Conservation (phyloP, 2,888 invertebrate species). For the Morpho helenor region DNA sequence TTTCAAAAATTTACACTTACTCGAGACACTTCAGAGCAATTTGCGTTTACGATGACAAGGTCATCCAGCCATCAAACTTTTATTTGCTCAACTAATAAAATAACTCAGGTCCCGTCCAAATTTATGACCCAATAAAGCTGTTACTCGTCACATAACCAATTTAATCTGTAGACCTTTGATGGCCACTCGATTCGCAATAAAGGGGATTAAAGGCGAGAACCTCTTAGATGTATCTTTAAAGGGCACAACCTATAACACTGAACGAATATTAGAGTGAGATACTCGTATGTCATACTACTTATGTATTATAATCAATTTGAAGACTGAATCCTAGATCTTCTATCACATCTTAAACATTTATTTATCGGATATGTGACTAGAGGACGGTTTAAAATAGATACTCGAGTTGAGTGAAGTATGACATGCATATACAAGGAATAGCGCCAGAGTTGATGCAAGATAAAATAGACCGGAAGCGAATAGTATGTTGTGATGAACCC, state of each 20-base stretch:
- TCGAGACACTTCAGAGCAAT: conserved; percentile 37
- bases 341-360: no score
- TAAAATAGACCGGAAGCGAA: no score
- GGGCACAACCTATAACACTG: not conserved
- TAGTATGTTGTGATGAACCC: no score
- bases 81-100: conserved; percentile 67
- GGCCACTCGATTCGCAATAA: conserved; percentile 33
- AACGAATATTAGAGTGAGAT: not conserved
- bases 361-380: no score
- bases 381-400: no score
- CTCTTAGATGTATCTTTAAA: conserved; percentile 12
- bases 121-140: conserved; percentile 64
- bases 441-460: no score
- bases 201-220: conserved; percentile 28
- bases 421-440: no score
- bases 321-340: no score
- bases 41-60: conserved; percentile 46
- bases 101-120: conserved; percentile 42
- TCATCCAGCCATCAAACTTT: conserved; percentile 34
- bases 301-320: no score
- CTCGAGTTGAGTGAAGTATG: no score
- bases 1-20: conserved; percentile 7
- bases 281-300: not conserved
- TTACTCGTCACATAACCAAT: conserved; percentile 62
- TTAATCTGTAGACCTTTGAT: conserved; percentile 49